Evolutionary conservation across 64 coral and sea anemone genomes (phyloP), one percentile per base, ranked within the genome.

Genomic region (Hydrozoanthus tunicans): DNA sequence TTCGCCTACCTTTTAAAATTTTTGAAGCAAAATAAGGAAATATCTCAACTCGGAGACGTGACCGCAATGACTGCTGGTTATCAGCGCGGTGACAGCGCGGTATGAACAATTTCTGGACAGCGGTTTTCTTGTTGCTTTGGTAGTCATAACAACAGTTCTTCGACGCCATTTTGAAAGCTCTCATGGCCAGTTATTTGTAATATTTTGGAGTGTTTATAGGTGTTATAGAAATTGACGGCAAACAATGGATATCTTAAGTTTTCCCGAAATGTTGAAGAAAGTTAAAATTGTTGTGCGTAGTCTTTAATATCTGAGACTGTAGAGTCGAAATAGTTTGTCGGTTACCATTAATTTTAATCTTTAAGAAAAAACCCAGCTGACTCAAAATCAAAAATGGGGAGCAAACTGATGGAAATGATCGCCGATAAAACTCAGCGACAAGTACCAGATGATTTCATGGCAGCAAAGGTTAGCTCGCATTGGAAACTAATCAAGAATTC

Each of bases 331-430:
- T 43, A 0, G 32, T 43, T 43, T 43, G 32, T 43, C 32, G 2
- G 32, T 1, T 43, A 43, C 32, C 8, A 9, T 32, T 81, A 8
- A 13, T 12, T 64, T 64, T 17, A 10, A 3, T 7, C 62, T 64
- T 9, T 14, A 64, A 64, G 52, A 17, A 5, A 8, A 56, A 84
- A 60, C 52, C 9, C 52, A 56, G 27, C 68, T 5, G 25, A 55
- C n/a, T 55, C 0, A 54, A 1, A 11, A 88, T 62, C 62, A 15
- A 96, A 64, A 14, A 96, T 96, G 95, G 79, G 81, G 1, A 96
- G 95, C 57, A 93, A 92, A 70, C 74, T 96, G 53, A 94, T 96
- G 95, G 78, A 89, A 54, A 91, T 97, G 62, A 97, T 97, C n/a
- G 78, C 81, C 70, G 51, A 85, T 92, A 85, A 83, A 77, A 97